phyloP scores from a whole-genome alignment of 2,888 invertebrate genomes.

The Galeopsomyia nigrocyanea region DNA sequence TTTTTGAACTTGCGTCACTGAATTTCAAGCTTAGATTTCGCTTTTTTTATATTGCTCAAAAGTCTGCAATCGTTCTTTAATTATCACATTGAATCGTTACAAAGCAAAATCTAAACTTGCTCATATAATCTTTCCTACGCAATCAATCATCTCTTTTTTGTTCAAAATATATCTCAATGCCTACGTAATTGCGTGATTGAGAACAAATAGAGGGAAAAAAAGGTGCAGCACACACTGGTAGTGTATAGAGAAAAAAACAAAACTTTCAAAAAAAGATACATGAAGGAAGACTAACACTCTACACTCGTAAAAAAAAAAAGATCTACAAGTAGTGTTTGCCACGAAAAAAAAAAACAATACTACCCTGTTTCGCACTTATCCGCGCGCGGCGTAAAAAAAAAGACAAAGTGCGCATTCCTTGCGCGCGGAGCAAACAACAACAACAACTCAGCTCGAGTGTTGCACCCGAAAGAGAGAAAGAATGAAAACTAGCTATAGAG shows the following conservation, averaged over 20 bases:
- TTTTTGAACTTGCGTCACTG: not conserved
- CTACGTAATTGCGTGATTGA: no score
- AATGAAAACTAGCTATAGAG: not conserved
- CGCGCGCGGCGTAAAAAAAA: conserved; percentile 9
- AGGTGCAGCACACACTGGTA: conserved; percentile 24
- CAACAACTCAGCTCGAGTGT: conserved; percentile 17
- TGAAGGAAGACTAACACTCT: not conserved
- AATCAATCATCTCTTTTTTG: no score
- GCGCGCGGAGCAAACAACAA: conserved; percentile 28
- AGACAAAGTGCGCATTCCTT: not conserved
- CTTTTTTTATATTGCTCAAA: not conserved
- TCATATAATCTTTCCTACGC: no score
- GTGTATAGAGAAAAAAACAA: conserved; percentile 3
- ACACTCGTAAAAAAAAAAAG: not conserved
- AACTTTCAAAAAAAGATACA: conserved; percentile 7
- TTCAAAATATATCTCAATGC: no score
- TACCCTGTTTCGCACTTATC: not conserved
- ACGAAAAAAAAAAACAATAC: not conserved
- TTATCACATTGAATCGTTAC: not conserved
- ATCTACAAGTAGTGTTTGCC: conserved; percentile 18
- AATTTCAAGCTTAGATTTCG: not conserved
- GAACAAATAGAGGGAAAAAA: not conserved
- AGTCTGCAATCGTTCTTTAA: no score
- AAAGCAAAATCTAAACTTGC: conserved; percentile 14
- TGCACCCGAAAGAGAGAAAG: conserved; percentile 4